Percentiles rank a stretch among this genome's conserved stretches.
These are phyloP conservation scores for Nephrocerus scutellatus DNA, from an alignment of 2,888 invertebrate genomes.

Conservation along the genomic window DNA sequence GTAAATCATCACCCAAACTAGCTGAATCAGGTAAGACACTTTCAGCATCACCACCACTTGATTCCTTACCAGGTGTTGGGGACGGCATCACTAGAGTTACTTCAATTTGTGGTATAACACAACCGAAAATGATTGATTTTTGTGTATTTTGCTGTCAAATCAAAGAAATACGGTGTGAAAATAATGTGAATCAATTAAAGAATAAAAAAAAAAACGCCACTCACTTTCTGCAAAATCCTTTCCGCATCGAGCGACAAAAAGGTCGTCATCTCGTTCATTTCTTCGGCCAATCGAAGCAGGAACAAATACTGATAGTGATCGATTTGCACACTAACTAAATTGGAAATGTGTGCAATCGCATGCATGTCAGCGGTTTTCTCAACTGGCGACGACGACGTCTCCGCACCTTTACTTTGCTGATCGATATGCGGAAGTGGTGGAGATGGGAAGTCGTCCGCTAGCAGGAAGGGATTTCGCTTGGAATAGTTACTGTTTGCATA, in stretches of 20 bases:
- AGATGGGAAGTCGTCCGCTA: constrained; percentile 35
- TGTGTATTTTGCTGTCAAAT: constrained; percentile 39
- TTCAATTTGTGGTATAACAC: constrained; percentile 79
- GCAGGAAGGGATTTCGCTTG: constrained; percentile 41
- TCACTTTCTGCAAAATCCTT: constrained; percentile 56
- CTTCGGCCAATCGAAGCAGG: constrained; percentile 74
- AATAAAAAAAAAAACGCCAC: constrained; percentile 10
- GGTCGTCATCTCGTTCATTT: constrained; percentile 69
- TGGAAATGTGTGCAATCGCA: constrained; percentile 72
- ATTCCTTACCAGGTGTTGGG: constrained; percentile 76
- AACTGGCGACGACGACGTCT: constrained; percentile 46
- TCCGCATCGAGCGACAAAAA: constrained; percentile 73
- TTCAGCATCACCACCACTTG: constrained; percentile 75
- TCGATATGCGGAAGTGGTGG: constrained; percentile 17
- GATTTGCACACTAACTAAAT: constrained; percentile 80
- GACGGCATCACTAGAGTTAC: constrained; percentile 82
- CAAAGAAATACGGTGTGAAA: constrained; percentile 1
- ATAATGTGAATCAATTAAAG: constrained; percentile 2
- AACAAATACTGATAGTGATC: constrained; percentile 93
- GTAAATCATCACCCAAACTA: constrained; percentile 69
- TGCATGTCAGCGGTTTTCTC: constrained; percentile 60
- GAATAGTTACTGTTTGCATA: constrained; percentile 27
- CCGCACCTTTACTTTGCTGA: constrained; percentile 15
- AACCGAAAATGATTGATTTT: constrained; percentile 60
- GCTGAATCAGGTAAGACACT: constrained; percentile 80